Base-by-base conservation (phyloP, 2,797 vertebrate species). In the Halcyon badia region DNA sequence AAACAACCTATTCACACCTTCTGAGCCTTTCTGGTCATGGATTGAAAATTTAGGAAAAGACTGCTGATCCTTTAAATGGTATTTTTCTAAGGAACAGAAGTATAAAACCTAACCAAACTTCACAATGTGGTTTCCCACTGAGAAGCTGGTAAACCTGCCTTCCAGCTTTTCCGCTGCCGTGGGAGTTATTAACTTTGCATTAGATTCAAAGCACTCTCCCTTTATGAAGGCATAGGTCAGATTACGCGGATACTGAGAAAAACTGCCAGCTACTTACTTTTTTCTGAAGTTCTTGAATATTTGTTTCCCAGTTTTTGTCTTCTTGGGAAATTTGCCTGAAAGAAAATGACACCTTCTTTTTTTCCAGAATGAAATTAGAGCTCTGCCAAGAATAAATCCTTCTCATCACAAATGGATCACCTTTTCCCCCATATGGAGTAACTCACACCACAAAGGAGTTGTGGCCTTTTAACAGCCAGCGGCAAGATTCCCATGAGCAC, bases 271-370 rank as follows among this genome's bases (percentile, higher is more conserved):
- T 64, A 85, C 82, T 90, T 98, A 99, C 99, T 97, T 99, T 99
- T 98, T 99, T 99, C 82, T 99, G 98, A 33, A 99, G 97, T 83
- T 99, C 99, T 80, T 99, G 99, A 92, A 99, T 99, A 94, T 99
- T 99, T 96, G 98, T 98, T 97, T 99, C 99, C 99, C 99, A 99
- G 96, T 99, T 99, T 98, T 99, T 99, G 97, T 99, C 99, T 97
- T 99, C 99, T 94, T 99, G 99, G 89, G 99, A 99, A 95, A 99
- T 99, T 98, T 99, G 98, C 87, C 99, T 99, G 97, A 92, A 90
- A 97, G 37, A 96, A 62, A 97, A 94, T 5, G 9, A 91, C 75
- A 96, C 14, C 61, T 69, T 39, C 10, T 90, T 90, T 90, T 83
- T 91, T 28, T 51, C 79, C 68, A 79, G 52, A 71, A 46, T 72